Percentiles rank a stretch among this genome's conserved stretches.
These are phyloP conservation scores for Fulica atra DNA, from an alignment of 2,113 vertebrate genomes.

Conservation along the genomic window DNA sequence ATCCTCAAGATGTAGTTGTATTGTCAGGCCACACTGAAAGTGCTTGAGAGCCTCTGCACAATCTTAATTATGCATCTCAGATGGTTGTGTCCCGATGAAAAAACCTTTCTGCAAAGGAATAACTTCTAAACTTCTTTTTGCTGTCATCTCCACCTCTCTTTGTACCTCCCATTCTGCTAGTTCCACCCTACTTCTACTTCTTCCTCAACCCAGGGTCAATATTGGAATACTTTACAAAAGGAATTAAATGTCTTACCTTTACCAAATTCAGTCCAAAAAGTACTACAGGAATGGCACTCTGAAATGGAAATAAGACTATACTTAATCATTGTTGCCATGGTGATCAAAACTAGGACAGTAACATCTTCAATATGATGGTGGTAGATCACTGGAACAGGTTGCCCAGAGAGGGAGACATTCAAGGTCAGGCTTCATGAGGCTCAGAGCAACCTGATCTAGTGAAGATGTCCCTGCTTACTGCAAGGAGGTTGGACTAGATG, in stretches of 20 bases:
- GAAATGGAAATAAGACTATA: not conserved
- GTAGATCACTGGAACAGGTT: no score
- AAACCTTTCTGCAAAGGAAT: not conserved
- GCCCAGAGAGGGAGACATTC: no score
- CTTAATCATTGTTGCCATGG: not conserved
- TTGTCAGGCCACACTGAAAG: not conserved
- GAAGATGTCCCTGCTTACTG: no score
- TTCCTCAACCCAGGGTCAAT: not conserved
- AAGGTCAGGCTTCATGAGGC: no score
- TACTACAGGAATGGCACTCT: not conserved
- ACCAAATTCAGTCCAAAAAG: not conserved
- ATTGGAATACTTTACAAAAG: not conserved
- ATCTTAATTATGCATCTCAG: not conserved
- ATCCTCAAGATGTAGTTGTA: not conserved
- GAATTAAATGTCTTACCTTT: not conserved
- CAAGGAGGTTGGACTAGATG: no score
- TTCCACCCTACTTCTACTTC: not conserved
- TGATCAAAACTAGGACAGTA: not conserved
- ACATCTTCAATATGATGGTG: no score
- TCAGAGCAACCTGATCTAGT: no score
- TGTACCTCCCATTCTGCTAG: not conserved
- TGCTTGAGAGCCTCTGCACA: not conserved
- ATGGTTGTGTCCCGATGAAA: not conserved
- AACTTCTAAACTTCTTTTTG: not conserved
- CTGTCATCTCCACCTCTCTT: not conserved